A percentile compares a stretch with the other conserved stretches of the same genome.
phyloP scores from a whole-genome alignment of 2,797 vertebrate species.

The Pempheris klunzingeri region DNA sequence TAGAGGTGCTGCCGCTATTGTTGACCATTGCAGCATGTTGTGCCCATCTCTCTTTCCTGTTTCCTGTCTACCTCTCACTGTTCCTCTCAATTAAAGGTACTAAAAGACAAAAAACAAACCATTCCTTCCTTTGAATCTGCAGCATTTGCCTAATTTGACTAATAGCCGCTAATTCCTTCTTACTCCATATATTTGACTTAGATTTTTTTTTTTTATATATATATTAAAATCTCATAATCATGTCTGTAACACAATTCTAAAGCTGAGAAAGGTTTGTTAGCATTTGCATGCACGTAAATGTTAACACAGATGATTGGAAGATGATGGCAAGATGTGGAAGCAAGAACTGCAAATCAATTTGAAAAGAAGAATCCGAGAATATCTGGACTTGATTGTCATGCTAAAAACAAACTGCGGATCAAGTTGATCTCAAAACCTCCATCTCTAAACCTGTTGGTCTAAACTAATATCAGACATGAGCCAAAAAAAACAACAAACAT shows the following conservation, averaged over 20 bases:
- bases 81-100: no score
- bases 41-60: no score
- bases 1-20: neutral
- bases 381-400: constrained; percentile 30
- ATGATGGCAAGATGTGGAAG: constrained; percentile 9
- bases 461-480: constrained; percentile 41
- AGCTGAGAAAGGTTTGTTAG: constrained; percentile 10
- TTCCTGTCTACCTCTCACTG: no score
- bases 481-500: constrained; percentile 39
- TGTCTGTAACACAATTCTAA: constrained; percentile 7
- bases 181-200: neutral
- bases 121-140: neutral
- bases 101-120: no score
- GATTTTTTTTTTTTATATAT: neutral
- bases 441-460: constrained; percentile 44
- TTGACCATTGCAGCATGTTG: no score
- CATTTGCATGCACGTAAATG: constrained; percentile 11
- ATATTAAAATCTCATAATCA: neutral
- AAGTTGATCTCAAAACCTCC: constrained; percentile 34
- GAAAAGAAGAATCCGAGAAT: constrained; percentile 18
- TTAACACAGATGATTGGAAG: constrained; percentile 32
- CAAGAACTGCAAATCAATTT: constrained; percentile 13
- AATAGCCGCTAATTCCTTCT: neutral
- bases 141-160: neutral
- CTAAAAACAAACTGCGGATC: constrained; percentile 50